Conservation (phyloP, 2,113 vertebrate species). For the Chroicocephalus ridibundus region DNA sequence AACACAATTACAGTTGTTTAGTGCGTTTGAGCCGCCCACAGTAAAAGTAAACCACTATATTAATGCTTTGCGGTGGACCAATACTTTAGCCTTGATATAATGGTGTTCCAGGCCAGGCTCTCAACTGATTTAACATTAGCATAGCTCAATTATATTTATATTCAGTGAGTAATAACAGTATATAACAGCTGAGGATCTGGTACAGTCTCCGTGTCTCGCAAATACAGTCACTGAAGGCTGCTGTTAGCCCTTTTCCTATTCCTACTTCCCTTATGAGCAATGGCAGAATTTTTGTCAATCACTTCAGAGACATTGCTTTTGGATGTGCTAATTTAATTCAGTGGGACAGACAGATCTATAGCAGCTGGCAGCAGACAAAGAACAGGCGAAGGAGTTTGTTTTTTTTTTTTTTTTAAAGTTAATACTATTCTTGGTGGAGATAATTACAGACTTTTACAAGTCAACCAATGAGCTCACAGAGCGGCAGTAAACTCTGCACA, state of each 20-base stretch:
- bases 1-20: not conserved
- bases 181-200: not conserved
- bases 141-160: not conserved
- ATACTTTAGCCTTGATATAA: slow-evolving; percentile 3
- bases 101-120: not conserved
- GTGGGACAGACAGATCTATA: slow-evolving; percentile 44
- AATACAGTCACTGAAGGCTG: not conserved
- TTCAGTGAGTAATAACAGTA: not conserved
- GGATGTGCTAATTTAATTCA: slow-evolving; percentile 18
- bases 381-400: slow-evolving; percentile 1
- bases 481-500: rapidly evolving
- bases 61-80: not conserved
- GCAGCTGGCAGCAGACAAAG: slow-evolving; percentile 43
- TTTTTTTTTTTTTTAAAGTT: slow-evolving; percentile 43
- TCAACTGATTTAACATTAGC: not conserved
- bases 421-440: slow-evolving; percentile 34
- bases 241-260: not conserved
- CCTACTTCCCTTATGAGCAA: not conserved
- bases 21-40: not conserved
- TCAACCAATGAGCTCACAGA: not conserved
- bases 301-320: not conserved
- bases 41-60: slow-evolving; percentile 5
- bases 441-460: slow-evolving; percentile 39
- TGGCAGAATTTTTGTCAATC: slow-evolving; percentile 22
- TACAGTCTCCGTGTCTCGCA: not conserved